Evolutionary conservation across 2,113 vertebrate species (phyloP).

Genomic region (Phoxinus phoxinus): DNA sequence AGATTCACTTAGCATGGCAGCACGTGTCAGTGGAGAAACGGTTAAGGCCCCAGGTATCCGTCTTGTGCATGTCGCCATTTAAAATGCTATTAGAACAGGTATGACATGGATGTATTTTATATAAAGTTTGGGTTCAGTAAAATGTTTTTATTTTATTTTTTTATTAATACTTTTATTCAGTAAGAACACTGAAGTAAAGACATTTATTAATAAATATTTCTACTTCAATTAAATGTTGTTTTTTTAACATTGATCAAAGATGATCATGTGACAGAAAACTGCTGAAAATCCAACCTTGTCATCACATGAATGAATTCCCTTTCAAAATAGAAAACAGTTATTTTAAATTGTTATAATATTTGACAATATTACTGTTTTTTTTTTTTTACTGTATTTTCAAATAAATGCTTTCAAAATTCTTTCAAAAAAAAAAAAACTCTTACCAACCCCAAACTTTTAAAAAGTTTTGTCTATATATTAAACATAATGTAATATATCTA

Average conservation of each 20-base stretch:
- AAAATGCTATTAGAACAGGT: not conserved
- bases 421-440: not conserved
- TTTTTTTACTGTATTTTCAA: too few species aligned
- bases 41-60: constrained; percentile 87
- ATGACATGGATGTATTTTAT: not conserved
- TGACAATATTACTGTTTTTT: too few species aligned
- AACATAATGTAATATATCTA: not conserved
- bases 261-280: too few species aligned
- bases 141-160: not conserved
- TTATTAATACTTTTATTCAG: not conserved
- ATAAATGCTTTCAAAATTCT: too few species aligned
- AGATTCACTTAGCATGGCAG: constrained; percentile 94
- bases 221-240: not conserved
- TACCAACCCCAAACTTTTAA: not conserved
- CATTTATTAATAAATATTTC: not conserved
- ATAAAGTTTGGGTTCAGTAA: not conserved
- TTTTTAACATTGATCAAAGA: not conserved
- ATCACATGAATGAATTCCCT: too few species aligned
- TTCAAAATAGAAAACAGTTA: not conserved
- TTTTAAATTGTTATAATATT: not conserved
- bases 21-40: constrained; percentile 81
- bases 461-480: not conserved
- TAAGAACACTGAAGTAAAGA: not conserved
- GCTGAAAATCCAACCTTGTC: too few species aligned
- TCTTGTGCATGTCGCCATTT: not conserved